Conservation (phyloP, 2,113 vertebrate genomes). For the Tachuris rubrigastra region DNA sequence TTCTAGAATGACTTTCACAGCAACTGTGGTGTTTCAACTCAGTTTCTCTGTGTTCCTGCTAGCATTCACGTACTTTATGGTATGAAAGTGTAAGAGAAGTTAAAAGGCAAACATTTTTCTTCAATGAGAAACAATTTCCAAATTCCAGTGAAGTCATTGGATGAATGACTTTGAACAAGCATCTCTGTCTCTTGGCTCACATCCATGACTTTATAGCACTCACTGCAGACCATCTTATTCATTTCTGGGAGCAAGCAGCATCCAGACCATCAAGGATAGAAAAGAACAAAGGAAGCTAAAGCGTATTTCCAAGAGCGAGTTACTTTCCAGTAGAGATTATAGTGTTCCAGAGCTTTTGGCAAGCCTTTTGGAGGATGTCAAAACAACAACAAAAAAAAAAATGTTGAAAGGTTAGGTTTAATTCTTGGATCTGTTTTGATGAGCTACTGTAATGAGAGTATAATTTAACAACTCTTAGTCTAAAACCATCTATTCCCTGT, state of each 20-base stretch:
- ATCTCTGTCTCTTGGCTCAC: not conserved
- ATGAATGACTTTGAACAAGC: not conserved
- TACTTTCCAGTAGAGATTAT: not conserved
- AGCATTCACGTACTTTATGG: not conserved
- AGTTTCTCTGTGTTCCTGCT: not conserved
- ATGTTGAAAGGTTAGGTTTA: not conserved
- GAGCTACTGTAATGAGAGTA: not conserved
- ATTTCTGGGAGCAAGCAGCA: not conserved
- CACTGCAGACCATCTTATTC: not conserved
- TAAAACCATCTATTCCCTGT: not conserved
- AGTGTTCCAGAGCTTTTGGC: not conserved
- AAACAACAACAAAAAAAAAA: not conserved
- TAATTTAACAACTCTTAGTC: not conserved
- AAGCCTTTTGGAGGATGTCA: not conserved
- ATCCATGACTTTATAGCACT: not conserved
- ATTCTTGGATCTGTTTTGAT: not conserved
- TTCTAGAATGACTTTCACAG: not conserved
- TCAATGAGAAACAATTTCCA: not conserved
- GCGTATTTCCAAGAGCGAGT: not conserved
- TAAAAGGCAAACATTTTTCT: constrained; percentile 26
- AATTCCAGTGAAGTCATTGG: not conserved
- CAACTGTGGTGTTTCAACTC: not conserved
- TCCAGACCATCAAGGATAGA: not conserved
- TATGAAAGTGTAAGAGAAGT: not conserved
- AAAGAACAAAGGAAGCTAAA: not conserved